These are phyloP conservation scores for Burhinus bistriatus DNA, from an alignment of 2,113 vertebrate genomes.

Conservation along the genomic window DNA sequence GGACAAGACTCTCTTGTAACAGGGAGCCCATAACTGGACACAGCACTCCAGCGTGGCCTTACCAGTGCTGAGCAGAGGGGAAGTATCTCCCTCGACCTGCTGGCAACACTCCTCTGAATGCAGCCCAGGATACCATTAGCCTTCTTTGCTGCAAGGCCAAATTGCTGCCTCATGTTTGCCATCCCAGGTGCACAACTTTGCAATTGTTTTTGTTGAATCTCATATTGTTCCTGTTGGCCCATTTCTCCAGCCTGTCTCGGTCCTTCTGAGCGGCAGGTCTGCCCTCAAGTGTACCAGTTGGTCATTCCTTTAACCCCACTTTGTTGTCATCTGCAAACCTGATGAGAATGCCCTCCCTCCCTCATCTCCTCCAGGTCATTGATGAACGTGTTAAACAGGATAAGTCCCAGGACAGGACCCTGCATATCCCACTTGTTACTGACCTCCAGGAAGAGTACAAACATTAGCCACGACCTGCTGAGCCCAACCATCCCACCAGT, in stretches of 20 bases:
- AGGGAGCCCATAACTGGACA: background rate
- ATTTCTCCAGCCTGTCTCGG: background rate
- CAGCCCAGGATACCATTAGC: background rate
- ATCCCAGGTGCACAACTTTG: background rate
- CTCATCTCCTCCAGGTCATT: background rate
- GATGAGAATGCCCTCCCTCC: background rate
- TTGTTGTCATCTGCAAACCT: background rate
- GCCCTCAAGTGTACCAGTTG: background rate
- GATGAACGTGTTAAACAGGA: background rate
- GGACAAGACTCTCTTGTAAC: background rate
- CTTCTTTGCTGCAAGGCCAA: background rate
- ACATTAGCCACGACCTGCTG: background rate
- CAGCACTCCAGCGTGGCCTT: background rate
- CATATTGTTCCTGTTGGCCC: background rate
- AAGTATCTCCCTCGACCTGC: background rate
- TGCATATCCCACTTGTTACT: background rate
- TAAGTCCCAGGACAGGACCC: background rate
- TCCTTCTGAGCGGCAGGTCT: background rate
- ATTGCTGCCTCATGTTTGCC: background rate
- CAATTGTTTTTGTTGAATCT: background rate
- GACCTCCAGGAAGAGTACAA: background rate
- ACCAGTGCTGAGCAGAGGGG: background rate
- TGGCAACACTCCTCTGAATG: background rate
- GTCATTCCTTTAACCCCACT: background rate
- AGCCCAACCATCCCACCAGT: background rate